Conservation (phyloP, 2,797 vertebrate genomes). For the Scolopax rusticola region DNA sequence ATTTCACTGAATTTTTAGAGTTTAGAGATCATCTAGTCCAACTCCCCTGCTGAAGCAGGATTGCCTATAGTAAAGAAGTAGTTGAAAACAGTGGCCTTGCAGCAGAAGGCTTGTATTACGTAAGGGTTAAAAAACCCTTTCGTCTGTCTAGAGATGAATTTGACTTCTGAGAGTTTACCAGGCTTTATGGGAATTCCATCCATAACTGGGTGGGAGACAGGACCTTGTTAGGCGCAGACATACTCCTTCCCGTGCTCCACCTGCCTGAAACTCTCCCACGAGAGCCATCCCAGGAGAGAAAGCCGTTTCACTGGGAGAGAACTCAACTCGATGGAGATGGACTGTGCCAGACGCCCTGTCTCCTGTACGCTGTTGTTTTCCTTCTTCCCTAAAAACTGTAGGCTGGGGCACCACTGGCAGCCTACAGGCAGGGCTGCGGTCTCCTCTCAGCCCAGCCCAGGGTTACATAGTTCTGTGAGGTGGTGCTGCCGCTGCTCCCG, state of each 20-base stretch:
- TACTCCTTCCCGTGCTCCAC: background rate
- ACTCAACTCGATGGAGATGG: background rate
- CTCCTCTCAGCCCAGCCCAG: slow-evolving; percentile 57
- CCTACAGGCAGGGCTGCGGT: slow-evolving; percentile 40
- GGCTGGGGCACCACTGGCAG: background rate
- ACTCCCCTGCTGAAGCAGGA: no score
- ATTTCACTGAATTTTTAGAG: no score
- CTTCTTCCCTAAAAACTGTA: background rate
- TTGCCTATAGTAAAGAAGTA: background rate
- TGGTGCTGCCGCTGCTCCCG: slow-evolving; percentile 70
- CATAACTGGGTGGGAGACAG: background rate
- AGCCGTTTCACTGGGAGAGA: background rate
- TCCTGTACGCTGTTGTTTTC: slow-evolving; percentile 17
- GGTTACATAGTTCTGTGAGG: slow-evolving; percentile 71
- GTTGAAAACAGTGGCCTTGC: background rate
- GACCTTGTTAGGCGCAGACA: background rate
- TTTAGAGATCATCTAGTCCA: no score
- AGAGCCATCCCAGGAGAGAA: background rate
- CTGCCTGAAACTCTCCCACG: background rate
- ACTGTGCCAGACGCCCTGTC: background rate
- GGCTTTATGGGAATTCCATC: background rate
- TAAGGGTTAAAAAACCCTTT: background rate
- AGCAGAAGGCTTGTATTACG: background rate
- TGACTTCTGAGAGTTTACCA: background rate
- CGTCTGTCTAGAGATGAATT: background rate